Base-by-base conservation (phyloP, 2,113 vertebrate species). In the Otocyon megalotis region DNA sequence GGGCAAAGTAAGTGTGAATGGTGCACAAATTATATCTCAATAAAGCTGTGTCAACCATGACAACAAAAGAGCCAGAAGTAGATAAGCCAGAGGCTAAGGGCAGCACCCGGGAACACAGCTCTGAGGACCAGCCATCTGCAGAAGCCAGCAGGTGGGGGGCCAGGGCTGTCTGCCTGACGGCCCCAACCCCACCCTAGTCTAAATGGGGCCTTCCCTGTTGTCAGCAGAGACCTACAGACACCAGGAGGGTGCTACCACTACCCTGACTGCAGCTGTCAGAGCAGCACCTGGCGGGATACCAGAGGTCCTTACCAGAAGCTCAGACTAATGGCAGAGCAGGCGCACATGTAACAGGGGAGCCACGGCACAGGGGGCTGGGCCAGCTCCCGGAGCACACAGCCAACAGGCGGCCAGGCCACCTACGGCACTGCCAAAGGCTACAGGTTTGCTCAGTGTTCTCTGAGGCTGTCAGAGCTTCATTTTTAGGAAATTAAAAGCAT, bases 1-100 rank as follows among this genome's bases (percentile, higher is more conserved):
- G 30, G 28, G 74, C 15, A 26, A 43, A 11, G 17, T 1, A 11
- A 4, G 14, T 0, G 0, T 0, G 7, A 4, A 13, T 0, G 0
- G 62, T 0, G 0, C 16, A 32, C 3, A 0, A 5, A 35, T 16
- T 26, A 6, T 3, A 0, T 48, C 84, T 48, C 62, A 4, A 2
- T 1, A 12, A 58, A 35, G 62, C 92, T 8, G 0, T 22, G 7
- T 2, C 8, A 14, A 74, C 4, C 3, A 19, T 9, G 5, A 2
- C 14, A 53, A 11, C 0, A 11, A 30, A 12, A 20, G n/a, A 9
- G 1, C 60, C 11, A 6, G 3, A 2, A 30, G 19, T 26, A n/a
- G 92, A 24, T 19, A 10, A 8, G 56, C 65, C 43, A 7, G 53
- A 26, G 26, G 17, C 58, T 28, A 10, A 8, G 81, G 7, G 77